These are phyloP conservation scores for Saxidomus purpurata DNA, from an alignment of 1,140 invertebrate genomes.

Conservation along the genomic window DNA sequence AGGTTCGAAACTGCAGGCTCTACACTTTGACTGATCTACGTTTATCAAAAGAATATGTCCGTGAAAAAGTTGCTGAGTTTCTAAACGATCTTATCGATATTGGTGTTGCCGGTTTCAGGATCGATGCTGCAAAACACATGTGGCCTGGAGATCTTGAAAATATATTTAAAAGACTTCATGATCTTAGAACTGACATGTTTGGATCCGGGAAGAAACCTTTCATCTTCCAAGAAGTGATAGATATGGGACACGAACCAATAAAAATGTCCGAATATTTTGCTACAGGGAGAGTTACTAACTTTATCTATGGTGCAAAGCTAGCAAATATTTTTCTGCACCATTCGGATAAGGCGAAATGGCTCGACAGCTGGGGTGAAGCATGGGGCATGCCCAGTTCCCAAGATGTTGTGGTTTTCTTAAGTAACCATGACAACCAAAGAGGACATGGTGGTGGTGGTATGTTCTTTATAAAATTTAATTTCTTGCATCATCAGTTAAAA, in stretches of 20 bases:
- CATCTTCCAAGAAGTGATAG: constrained; percentile 94
- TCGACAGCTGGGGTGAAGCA: constrained; percentile 79
- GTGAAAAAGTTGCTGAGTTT: constrained; percentile 87
- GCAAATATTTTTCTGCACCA: constrained; percentile 76
- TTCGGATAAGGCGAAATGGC: constrained; percentile 78
- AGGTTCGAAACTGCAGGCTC: constrained; percentile 91
- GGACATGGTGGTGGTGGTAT: constrained; percentile 83
- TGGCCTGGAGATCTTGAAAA: constrained; percentile 81
- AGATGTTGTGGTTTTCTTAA: constrained; percentile 86
- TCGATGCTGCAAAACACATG: constrained; percentile 85
- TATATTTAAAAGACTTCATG: constrained; percentile 87
- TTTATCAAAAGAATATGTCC: constrained; percentile 90
- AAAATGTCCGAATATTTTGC: constrained; percentile 87
- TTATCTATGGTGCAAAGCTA: constrained; percentile 89
- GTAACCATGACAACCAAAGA: constrained; percentile 88
- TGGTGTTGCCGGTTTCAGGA: constrained; percentile 91
- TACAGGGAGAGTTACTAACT: constrained; percentile 91
- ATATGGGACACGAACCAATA: constrained; percentile 91
- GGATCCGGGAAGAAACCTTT: constrained; percentile 77
- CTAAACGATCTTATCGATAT: constrained; percentile 88
- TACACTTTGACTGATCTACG: constrained; percentile 92
- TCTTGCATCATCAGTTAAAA: too few relatives aligned
- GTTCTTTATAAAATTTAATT: background rate
- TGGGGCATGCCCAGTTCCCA: constrained; percentile 83
- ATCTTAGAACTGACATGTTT: constrained; percentile 86